Conservation (phyloP, 2,113 vertebrate genomes). For the Scortum barcoo region DNA sequence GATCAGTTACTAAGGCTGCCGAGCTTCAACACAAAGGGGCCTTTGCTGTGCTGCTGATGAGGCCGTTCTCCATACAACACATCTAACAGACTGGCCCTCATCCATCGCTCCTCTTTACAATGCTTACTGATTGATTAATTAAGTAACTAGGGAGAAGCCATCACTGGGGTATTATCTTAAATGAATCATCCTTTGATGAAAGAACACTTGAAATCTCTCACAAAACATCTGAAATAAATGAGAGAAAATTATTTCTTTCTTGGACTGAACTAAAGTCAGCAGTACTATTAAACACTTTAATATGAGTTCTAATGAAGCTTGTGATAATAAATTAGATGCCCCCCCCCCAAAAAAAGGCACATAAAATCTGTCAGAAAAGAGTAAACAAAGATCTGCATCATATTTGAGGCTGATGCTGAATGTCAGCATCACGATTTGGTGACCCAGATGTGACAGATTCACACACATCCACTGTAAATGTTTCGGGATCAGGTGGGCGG, state of each 20-base stretch:
- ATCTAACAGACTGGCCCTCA: background rate
- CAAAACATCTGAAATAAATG: background rate
- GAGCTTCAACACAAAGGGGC: background rate
- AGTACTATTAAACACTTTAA: background rate
- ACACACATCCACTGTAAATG: slow-evolving; percentile 5
- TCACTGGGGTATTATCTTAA: background rate
- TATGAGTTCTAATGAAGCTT: background rate
- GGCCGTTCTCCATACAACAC: background rate
- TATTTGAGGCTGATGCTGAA: slow-evolving; percentile 5
- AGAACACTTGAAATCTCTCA: background rate
- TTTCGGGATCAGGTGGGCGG: slow-evolving; percentile 33
- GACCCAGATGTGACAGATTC: slow-evolving; percentile 45
- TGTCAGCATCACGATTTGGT: slow-evolving; percentile 24
- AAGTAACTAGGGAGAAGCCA: background rate
- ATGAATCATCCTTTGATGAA: background rate
- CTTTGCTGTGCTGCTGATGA: background rate
- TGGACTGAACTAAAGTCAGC: background rate
- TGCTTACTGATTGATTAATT: background rate
- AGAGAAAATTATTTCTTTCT: background rate
- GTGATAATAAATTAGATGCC: background rate
- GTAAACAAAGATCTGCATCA: background rate
- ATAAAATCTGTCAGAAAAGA: background rate
- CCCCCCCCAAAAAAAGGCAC: background rate
- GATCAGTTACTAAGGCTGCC: background rate
- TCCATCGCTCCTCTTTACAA: background rate